These are phyloP conservation scores for Osmoderma eremita DNA, from an alignment of 2,888 invertebrate species.

Conservation along the genomic window DNA sequence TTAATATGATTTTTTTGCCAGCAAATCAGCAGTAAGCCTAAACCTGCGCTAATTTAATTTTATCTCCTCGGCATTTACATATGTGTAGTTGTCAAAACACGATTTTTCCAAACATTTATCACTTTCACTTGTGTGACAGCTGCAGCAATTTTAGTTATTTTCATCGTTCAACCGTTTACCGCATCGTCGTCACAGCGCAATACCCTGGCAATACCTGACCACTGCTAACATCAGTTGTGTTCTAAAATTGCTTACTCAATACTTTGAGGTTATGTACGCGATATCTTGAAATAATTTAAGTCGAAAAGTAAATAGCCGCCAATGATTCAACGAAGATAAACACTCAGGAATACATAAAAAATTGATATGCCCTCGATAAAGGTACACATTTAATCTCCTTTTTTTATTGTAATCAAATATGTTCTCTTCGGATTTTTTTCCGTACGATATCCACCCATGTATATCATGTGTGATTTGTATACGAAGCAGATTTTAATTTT, in stretches of 20 bases:
- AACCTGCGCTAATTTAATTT: too few relatives aligned
- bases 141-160: too few relatives aligned
- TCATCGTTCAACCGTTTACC: too few relatives aligned
- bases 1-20: too few relatives aligned
- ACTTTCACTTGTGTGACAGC: too few relatives aligned
- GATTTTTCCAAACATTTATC: too few relatives aligned
- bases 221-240: conserved; percentile 17
- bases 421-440: background rate
- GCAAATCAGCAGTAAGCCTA: too few relatives aligned
- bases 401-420: background rate
- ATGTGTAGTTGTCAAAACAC: too few relatives aligned
- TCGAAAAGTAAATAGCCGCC: background rate
- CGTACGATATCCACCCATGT: conserved; percentile 16
- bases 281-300: background rate
- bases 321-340: too few relatives aligned
- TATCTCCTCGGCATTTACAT: too few relatives aligned
- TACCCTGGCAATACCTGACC: too few relatives aligned
- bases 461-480: background rate
- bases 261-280: conserved; percentile 13
- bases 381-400: conserved; percentile 4
- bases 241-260: conserved; percentile 31
- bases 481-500: conserved; percentile 2
- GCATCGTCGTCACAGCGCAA: too few relatives aligned
- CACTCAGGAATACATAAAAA: background rate
- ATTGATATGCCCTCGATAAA: background rate